A percentile compares a stretch with the other conserved stretches of the same genome.
These are phyloP conservation scores for Philotrypesis tridentata DNA, from an alignment of 1,140 invertebrate species.

Conservation along the genomic window DNA sequence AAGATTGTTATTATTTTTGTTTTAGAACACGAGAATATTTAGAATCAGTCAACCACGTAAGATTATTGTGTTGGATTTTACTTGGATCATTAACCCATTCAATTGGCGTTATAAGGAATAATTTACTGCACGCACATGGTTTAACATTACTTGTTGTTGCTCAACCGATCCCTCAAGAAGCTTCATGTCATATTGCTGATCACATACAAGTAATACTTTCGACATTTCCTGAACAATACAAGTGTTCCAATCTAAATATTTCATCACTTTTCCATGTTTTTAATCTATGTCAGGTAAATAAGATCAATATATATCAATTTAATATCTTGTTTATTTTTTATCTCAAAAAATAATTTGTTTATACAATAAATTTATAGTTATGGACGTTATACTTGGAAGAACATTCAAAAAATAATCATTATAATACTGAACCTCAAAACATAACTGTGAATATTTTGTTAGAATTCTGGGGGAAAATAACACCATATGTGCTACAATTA, in stretches of 20 bases:
- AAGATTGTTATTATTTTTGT: slow-evolving; percentile 44
- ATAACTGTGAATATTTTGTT: slow-evolving; percentile 89
- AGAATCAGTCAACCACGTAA: slow-evolving; percentile 95
- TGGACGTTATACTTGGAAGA: slow-evolving; percentile 99
- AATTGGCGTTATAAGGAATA: slow-evolving; percentile 71
- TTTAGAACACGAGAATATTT: slow-evolving; percentile 92
- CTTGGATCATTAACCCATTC: slow-evolving; percentile 94
- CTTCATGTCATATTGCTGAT: slow-evolving; percentile 96
- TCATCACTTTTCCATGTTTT: slow-evolving; percentile 90
- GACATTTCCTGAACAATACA: slow-evolving; percentile 97
- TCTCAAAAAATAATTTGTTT: background rate
- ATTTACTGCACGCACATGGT: slow-evolving; percentile 62
- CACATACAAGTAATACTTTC: slow-evolving; percentile 96
- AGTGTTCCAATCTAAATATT: slow-evolving; percentile 93
- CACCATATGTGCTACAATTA: slow-evolving; percentile 94
- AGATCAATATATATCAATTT: background rate
- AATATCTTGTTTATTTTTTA: background rate
- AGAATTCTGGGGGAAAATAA: slow-evolving; percentile 99
- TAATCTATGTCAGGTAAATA: slow-evolving; percentile 82
- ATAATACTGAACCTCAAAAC: slow-evolving; percentile 81
- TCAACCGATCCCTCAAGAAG: slow-evolving; percentile 95
- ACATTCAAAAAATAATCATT: slow-evolving; percentile 80
- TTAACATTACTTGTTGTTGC: slow-evolving; percentile 74
- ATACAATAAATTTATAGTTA: slow-evolving; percentile 76
- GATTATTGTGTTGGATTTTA: slow-evolving; percentile 95